Base-by-base conservation (phyloP, 1,140 invertebrate genomes). In the Drosophila tani region DNA sequence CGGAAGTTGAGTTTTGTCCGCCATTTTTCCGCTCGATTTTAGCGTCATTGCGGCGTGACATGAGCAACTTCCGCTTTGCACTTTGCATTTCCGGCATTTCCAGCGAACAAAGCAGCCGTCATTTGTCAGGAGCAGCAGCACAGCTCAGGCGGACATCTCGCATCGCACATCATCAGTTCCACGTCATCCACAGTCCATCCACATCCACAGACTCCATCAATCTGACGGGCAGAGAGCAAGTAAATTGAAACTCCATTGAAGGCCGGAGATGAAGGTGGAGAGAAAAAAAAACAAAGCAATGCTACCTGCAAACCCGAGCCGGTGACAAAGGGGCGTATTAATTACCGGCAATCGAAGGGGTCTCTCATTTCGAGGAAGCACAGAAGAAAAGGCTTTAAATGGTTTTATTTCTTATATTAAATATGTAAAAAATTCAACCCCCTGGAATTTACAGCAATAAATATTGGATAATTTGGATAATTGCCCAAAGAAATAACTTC, bases 1-100 rank as follows among this genome's bases (percentile, higher is more conserved):
- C 83, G 82, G 83, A 87, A 76, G 63, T 46, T 58, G 45, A 70
- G 67, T 86, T 86, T 65, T 60, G 77, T 71, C 79, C 62, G 21
- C 38, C 46, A 43, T 51, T 75, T 66, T 75, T 66, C 50, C 32
- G 63, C 51, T 56, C 17, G 41, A 49, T 53, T 64, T 63, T 56
- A 53, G 65, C 71, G 66, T 70, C 62, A 70, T 75, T 85, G 74
- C 74, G 79, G 71, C 66, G 68, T 79, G 76, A 79, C 82, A 87
- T 82, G 75, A 79, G 75, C 83, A 43, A 76, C 75, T 76, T 87
- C 83, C 82, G 82, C 81, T 57, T 87, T 86, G 83, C 82, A 86
- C 83, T 82, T 87, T 82, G 51, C 81, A 71, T 78, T 76, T 85
- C 83, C 82, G 83, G 79, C 49, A 63, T 63, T 53, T 24, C 49